Percentiles rank a stretch among this genome's conserved stretches.
These are phyloP conservation scores for Syngnathoides biaculeatus DNA, from an alignment of 2,113 vertebrate genomes.

Conservation along the genomic window DNA sequence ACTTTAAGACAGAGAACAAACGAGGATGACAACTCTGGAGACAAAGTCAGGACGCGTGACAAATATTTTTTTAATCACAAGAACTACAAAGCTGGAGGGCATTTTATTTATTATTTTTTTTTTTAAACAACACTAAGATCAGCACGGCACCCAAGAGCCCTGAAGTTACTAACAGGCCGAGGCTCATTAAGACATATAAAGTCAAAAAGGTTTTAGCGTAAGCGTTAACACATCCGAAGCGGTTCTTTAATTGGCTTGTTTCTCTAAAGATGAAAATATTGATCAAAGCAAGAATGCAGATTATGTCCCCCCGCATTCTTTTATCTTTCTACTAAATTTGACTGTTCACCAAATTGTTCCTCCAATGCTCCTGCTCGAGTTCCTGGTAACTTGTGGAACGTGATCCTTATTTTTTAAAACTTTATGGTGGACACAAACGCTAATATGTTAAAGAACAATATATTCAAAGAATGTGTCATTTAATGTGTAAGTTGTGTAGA, in stretches of 20 bases:
- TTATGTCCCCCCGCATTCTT: too few species aligned
- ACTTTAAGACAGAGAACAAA: not conserved
- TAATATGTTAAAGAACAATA: too few species aligned
- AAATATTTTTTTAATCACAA: not conserved
- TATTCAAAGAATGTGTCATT: too few species aligned
- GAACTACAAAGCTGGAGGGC: not conserved
- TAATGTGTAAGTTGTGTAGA: too few species aligned
- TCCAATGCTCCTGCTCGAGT: not conserved
- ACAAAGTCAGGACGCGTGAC: not conserved
- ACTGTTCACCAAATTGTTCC: too few species aligned
- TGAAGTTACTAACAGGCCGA: not conserved
- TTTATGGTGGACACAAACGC: too few species aligned
- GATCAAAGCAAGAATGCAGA: too few species aligned
- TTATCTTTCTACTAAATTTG: too few species aligned
- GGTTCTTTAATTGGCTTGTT: not conserved
- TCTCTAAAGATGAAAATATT: not conserved
- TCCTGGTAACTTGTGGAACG: not conserved
- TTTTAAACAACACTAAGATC: not conserved
- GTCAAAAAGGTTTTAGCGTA: constrained; percentile 1
- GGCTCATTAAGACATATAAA: constrained; percentile 8
- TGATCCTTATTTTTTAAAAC: not conserved
- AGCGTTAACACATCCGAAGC: not conserved
- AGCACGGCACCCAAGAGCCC: not conserved
- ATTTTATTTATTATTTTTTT: not conserved
- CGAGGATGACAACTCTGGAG: not conserved